A percentile compares a stretch with the other conserved stretches of the same genome.
Evolutionary conservation across 1,140 invertebrate genomes (phyloP).

Genomic region (Bemisia tabaci): DNA sequence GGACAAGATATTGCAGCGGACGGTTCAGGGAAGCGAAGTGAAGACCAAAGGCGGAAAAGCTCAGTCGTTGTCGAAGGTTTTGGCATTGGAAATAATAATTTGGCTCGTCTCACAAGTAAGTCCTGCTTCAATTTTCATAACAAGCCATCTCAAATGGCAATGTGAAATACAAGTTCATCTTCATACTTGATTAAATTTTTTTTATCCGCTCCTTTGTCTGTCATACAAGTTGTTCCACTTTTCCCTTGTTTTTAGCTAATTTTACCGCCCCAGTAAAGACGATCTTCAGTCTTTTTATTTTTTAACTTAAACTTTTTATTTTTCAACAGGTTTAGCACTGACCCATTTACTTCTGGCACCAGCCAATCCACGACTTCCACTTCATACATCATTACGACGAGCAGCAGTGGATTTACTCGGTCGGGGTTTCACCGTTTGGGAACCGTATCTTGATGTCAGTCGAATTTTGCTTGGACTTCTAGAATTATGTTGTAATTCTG

Average conservation of each 20-base stretch:
- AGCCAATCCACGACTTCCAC: slow-evolving; percentile 60
- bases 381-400: slow-evolving; percentile 76
- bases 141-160: too few relatives aligned
- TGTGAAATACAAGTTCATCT: too few relatives aligned
- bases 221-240: too few relatives aligned
- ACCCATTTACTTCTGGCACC: slow-evolving; percentile 86
- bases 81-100: slow-evolving; percentile 78
- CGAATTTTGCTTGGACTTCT: slow-evolving; percentile 79
- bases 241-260: too few relatives aligned
- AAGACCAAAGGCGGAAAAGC: slow-evolving; percentile 53
- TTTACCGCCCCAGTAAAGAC: too few relatives aligned
- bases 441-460: slow-evolving; percentile 93
- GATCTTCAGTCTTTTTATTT: too few relatives aligned
- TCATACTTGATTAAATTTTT: too few relatives aligned
- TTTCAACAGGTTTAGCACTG: slow-evolving; percentile 57
- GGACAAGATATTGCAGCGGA: slow-evolving; percentile 64
- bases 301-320: too few relatives aligned
- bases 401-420: slow-evolving; percentile 95
- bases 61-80: slow-evolving; percentile 79
- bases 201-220: too few relatives aligned
- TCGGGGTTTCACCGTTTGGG: slow-evolving; percentile 96
- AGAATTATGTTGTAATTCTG: slow-evolving; percentile 87
- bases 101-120: slow-evolving; percentile 76
- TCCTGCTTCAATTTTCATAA: too few relatives aligned
- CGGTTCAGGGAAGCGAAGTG: slow-evolving; percentile 17